Conservation (phyloP, 2,113 vertebrate genomes). For the Bos indicus region DNA sequence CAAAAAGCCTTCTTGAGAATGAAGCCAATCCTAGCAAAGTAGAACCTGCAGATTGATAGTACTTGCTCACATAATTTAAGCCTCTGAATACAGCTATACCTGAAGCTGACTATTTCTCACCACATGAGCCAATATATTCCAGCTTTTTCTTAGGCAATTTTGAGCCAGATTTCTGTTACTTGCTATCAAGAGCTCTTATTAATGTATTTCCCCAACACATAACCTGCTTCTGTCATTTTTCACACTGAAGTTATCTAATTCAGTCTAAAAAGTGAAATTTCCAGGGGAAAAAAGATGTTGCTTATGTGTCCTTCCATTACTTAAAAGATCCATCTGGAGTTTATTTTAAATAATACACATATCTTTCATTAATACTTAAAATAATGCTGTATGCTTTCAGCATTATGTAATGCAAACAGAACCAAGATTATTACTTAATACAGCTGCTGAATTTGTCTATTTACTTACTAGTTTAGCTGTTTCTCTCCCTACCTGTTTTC, state of each 20-base stretch:
- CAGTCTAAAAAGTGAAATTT: neutral
- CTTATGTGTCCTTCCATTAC: neutral
- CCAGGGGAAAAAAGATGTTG: neutral
- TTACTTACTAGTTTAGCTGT: neutral
- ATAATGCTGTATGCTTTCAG: neutral
- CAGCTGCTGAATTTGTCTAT: neutral
- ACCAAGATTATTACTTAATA: neutral
- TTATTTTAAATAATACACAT: neutral
- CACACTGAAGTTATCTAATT: neutral
- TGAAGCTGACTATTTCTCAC: neutral
- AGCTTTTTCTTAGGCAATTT: neutral
- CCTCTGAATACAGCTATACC: neutral
- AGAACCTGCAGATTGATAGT: neutral
- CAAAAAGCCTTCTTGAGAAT: neutral
- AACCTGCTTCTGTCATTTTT: neutral
- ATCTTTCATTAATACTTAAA: neutral
- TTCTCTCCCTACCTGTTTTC: neutral
- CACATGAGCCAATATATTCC: neutral
- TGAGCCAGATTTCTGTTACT: neutral
- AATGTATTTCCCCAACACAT: neutral
- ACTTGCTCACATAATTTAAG: neutral
- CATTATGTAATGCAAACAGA: neutral
- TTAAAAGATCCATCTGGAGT: neutral
- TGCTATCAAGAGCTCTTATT: neutral
- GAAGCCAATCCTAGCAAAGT: neutral